Percentiles rank a stretch among this genome's conserved stretches.
Evolutionary conservation across 2,797 vertebrate species (phyloP).

Genomic region (Coregonus ussuriensis): DNA sequence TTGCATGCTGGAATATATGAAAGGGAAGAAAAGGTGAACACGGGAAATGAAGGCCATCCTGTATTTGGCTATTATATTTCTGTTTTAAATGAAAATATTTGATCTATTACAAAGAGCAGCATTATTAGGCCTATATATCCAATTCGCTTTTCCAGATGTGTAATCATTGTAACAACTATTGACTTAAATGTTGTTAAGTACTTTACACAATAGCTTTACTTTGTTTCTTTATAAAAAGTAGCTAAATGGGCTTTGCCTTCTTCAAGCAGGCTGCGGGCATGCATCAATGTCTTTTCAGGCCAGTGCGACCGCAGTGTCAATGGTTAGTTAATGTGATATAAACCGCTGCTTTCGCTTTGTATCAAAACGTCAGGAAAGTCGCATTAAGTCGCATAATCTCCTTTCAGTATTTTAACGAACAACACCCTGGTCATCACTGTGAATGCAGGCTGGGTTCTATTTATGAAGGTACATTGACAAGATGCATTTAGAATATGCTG

Average conservation of each 20-base stretch:
- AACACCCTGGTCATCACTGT: conserved; percentile 82
- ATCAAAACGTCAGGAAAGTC: conserved; percentile 65
- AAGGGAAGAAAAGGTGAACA: conserved; percentile 70
- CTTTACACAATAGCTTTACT: conserved; percentile 86
- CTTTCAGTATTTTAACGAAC: conserved; percentile 80
- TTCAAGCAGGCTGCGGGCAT: conserved; percentile 66
- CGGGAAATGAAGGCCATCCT: conserved; percentile 66
- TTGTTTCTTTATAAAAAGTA: conserved; percentile 58
- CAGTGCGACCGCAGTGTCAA: conserved; percentile 65
- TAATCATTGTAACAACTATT: conserved; percentile 71
- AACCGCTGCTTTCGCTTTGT: conserved; percentile 80
- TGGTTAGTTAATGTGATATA: conserved; percentile 75
- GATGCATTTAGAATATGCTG: conserved; percentile 72
- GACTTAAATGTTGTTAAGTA: conserved; percentile 76
- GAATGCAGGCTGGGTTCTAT: conserved; percentile 80
- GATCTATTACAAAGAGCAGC: conserved; percentile 61
- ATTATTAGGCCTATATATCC: conserved; percentile 51
- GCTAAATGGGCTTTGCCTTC: conserved; percentile 61
- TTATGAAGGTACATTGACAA: conserved; percentile 87
- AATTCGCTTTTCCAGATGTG: conserved; percentile 64
- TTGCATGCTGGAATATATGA: conserved; percentile 81
- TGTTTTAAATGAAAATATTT: conserved; percentile 40
- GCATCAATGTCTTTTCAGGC: conserved; percentile 64
- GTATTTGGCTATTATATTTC: conserved; percentile 63
- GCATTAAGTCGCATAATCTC: conserved; percentile 77